Evolutionary conservation across 2,113 vertebrate species (phyloP).

Genomic region (Anhinga rufa): DNA sequence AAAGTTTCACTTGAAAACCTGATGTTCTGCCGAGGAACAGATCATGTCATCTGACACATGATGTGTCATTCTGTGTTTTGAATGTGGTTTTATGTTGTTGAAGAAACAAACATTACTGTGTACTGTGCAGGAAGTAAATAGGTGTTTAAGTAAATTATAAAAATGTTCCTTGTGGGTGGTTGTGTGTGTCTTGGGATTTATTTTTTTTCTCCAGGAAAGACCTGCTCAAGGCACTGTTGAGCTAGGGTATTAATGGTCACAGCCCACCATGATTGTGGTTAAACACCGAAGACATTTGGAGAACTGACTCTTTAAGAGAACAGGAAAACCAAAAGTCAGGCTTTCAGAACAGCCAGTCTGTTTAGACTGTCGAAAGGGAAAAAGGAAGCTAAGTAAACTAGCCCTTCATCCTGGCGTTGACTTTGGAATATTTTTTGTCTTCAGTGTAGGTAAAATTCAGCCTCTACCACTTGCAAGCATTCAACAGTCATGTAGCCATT

Average conservation of each 20-base stretch:
- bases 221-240: not conserved
- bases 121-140: not conserved
- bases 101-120: not conserved
- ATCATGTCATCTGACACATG: not conserved
- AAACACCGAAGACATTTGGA: not conserved
- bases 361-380: not conserved
- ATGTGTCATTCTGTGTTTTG: not conserved
- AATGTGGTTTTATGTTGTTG: not conserved
- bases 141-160: not conserved
- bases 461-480: not conserved
- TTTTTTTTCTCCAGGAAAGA: not conserved
- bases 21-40: not conserved
- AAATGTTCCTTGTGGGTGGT: not conserved
- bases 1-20: not conserved
- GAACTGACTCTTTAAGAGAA: not conserved
- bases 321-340: not conserved
- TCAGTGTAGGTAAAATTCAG: not conserved
- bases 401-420: not conserved
- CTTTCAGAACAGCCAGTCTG: not conserved
- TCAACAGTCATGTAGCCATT: not conserved
- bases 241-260: not conserved
- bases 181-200: not conserved
- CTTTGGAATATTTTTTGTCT: not conserved
- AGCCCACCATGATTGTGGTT: not conserved
- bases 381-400: not conserved